These are phyloP conservation scores for Pandemis heparana DNA, from an alignment of 2,888 invertebrate genomes.

Conservation along the genomic window DNA sequence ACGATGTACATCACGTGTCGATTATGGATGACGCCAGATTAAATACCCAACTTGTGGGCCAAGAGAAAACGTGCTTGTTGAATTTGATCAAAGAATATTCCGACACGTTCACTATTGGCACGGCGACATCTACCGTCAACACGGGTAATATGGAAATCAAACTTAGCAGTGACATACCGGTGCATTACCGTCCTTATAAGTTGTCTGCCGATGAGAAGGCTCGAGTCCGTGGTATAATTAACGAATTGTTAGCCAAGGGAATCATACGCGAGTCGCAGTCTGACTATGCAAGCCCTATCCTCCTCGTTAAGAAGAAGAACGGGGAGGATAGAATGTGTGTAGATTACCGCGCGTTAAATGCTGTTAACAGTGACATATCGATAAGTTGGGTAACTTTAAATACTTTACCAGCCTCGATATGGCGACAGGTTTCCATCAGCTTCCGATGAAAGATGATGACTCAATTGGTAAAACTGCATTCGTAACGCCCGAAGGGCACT, in stretches of 20 bases:
- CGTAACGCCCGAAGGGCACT: conserved; percentile 15
- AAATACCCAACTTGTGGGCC: conserved; percentile 33
- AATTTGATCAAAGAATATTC: conserved; percentile 44
- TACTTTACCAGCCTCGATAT: too few relatives aligned
- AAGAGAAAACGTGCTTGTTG: conserved; percentile 16
- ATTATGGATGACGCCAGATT: background rate
- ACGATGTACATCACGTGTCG: background rate
- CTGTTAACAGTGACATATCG: conserved; percentile 42
- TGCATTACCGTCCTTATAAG: conserved; percentile 48
- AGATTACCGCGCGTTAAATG: conserved; percentile 15
- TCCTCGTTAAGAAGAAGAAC: too few relatives aligned
- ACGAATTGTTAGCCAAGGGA: too few relatives aligned
- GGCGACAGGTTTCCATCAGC: too few relatives aligned
- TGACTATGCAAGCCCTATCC: too few relatives aligned
- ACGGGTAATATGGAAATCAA: conserved; percentile 50
- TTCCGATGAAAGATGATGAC: background rate
- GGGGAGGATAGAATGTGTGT: too few relatives aligned
- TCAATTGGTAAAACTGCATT: background rate
- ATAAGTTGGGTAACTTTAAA: conserved; percentile 33
- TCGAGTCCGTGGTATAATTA: too few relatives aligned
- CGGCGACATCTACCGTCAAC: conserved; percentile 48
- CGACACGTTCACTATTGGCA: conserved; percentile 46
- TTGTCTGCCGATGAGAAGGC: conserved; percentile 36
- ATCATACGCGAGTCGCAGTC: too few relatives aligned
- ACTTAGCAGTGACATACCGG: conserved; percentile 44